Base-by-base conservation (phyloP, 2,797 vertebrate genomes). In the Acropternis orthonyx region DNA sequence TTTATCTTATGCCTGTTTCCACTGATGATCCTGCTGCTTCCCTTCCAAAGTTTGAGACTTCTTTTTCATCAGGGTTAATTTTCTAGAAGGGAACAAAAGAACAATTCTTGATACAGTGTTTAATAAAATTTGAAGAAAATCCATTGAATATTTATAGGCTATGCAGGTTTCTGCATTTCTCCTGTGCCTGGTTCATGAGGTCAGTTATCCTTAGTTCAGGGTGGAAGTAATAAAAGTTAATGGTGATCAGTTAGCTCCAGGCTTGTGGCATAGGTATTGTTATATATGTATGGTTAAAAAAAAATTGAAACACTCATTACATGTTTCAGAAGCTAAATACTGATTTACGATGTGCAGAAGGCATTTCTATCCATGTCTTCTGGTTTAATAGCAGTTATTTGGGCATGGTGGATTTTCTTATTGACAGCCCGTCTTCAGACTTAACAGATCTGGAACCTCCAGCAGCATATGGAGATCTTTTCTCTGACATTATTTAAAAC, bases 231-330 rank as follows among this genome's bases (percentile, higher is more conserved):
- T n/a, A 48, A 46, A 68, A 46, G 9, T 2, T 19, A 15, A 3
- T 21, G 8, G 14, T 71, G 52, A 63, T 67, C 17, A 16, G 8
- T 77, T 63, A 52, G 39, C 34, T 71, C 15, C 27, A 39, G 56
- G 37, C 30, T 71, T 23, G 5, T 71, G 1, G 0, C 8, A 1
- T 30, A 44, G 23, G 1, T 82, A 14, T 27, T 62, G 7, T 65
- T 14, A 17, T 17, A 14, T 32, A 2, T 62, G 12, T 28, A 7
- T 27, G 22, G 3, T 27, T 82, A n/a, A 69, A 92, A 85, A 4
- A 10, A 41, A 67, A 71, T 20, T 4, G n/a, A 73, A n/a, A 28
- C 1, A 3, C 3, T 68, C 22, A 9, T 12, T 68, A 7, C 0
- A 0, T 55, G 18, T 79, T 72, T 75, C 44, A 68, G 66, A 87